Evolutionary conservation across 2,797 vertebrate species (phyloP), one percentile per base, ranked within the genome.

Genomic region (Eurystomus glaucurus): DNA sequence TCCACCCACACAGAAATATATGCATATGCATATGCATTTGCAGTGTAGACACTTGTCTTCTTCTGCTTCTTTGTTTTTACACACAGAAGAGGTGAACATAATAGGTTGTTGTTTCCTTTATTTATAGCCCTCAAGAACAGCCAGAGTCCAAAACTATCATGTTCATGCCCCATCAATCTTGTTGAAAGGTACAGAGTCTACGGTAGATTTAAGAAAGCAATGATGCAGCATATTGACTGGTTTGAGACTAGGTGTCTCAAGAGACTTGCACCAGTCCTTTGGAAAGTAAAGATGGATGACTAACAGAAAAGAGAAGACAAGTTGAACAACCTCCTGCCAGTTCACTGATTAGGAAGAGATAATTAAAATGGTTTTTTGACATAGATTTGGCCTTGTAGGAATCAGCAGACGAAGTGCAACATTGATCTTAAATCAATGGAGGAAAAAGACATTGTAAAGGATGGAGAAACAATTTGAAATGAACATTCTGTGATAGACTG

Each of bases 341-440:
- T 85, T 85, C 91, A 92, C 58, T 87, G 91, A 94, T 97, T 94
- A 82, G 39, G 74, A 92, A 88, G 81, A 94, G 88, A 95, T 94
- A 96, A 92, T 96, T 96, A 95, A 93, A 91, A 71, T 89, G 54
- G 0, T 90, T 19, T 88, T 94, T 92, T 78, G 29, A 39, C 66
- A 64, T 57, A 55, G 66, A 89, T 79, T 91, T 88, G 68, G 62
- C 48, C 66, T 91, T 77, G 62, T 79, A 91, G 48, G 48, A 93
- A 85, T 3, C 19, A 93, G 55, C 35, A 93, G 81, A 91, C 70
- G 86, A 85, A 92, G 64, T 65, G 17, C 43, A 17, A 88, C 85
- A 92, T 33, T 92, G 76, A 94, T 95, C 74, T 90, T 60, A 76
- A 92, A 94, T 90, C 93, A 81, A 33, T 94, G 61, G 55, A 87